phyloP scores from a whole-genome alignment of 2,888 invertebrate species.

The Exocentrus adspersus region DNA sequence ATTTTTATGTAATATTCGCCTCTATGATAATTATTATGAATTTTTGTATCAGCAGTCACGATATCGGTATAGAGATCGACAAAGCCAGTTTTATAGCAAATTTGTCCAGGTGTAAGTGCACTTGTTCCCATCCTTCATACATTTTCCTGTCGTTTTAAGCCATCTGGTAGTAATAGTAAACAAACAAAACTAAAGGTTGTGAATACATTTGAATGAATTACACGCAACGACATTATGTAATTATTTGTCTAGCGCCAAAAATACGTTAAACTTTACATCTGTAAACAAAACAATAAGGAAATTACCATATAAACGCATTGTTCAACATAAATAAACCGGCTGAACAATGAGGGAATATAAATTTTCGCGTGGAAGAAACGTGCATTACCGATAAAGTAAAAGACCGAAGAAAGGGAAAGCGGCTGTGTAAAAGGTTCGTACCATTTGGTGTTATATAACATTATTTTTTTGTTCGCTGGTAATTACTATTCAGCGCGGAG shows the following conservation, averaged over 20 bases:
- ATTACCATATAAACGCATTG: slow-evolving; percentile 35
- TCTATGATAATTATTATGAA: background rate
- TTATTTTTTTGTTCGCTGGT: background rate
- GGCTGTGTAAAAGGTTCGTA: background rate
- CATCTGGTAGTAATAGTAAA: background rate
- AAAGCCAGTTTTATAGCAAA: too few species aligned
- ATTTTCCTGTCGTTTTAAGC: too few species aligned
- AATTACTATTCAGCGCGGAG: background rate
- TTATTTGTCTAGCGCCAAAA: slow-evolving; percentile 25
- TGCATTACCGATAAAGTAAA: slow-evolving; percentile 15
- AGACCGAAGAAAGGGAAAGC: background rate
- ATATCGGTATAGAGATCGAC: too few species aligned
- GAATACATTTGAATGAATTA: slow-evolving; percentile 30
- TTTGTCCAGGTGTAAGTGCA: too few species aligned
- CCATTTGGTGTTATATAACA: background rate
- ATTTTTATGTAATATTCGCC: too few species aligned
- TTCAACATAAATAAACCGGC: slow-evolving; percentile 23
- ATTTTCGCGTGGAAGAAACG: slow-evolving; percentile 10
- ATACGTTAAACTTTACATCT: slow-evolving; percentile 21
- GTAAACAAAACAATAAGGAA: slow-evolving; percentile 36
- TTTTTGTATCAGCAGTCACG: too few species aligned
- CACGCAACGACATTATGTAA: slow-evolving; percentile 22
- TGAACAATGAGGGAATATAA: slow-evolving; percentile 30
- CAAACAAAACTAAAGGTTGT: background rate
- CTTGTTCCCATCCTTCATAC: too few species aligned